Evolutionary conservation across 2,888 invertebrate genomes (phyloP).

Genomic region (Psylliodes chrysocephalus): DNA sequence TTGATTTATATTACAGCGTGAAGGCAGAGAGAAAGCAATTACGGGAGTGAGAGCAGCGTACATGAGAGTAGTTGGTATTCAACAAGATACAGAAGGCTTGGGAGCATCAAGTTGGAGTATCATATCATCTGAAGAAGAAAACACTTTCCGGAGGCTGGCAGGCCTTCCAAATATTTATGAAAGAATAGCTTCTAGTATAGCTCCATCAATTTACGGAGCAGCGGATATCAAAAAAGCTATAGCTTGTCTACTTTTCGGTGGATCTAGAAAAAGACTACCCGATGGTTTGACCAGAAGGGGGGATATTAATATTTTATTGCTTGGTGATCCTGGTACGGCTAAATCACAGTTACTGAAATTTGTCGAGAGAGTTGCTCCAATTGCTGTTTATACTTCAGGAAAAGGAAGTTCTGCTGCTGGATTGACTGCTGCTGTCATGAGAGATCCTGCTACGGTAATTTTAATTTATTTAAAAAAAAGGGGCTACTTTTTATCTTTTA

Average conservation of each 20-base stretch:
- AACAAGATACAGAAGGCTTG: constrained; percentile 83
- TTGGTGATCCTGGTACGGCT: constrained; percentile 99
- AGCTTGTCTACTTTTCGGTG: constrained; percentile 94
- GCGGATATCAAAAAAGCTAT: constrained; percentile 97
- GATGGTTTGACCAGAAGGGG: constrained; percentile 96
- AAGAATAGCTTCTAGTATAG: constrained; percentile 87
- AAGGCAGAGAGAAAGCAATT: constrained; percentile 79
- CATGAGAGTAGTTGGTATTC: constrained; percentile 91
- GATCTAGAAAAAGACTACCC: constrained; percentile 82
- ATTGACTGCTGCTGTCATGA: constrained; percentile 94
- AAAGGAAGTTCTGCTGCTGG: constrained; percentile 99
- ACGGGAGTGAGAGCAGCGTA: constrained; percentile 96
- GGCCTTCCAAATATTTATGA: constrained; percentile 89
- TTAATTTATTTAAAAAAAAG: too few relatives aligned
- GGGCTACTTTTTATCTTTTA: not conserved
- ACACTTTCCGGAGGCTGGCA: constrained; percentile 84
- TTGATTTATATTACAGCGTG: constrained; percentile 69
- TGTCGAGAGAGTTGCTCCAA: constrained; percentile 93
- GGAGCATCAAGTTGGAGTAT: constrained; percentile 71
- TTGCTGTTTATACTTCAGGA: constrained; percentile 98
- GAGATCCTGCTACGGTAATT: constrained; percentile 92
- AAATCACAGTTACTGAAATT: constrained; percentile 98
- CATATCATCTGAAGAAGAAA: constrained; percentile 79
- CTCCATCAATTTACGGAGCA: constrained; percentile 96
- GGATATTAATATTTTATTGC: constrained; percentile 92